A percentile compares a stretch with the other conserved stretches of the same genome.
These are phyloP conservation scores for Hedychridium roseum DNA, from an alignment of 2,888 invertebrate species.

Conservation along the genomic window DNA sequence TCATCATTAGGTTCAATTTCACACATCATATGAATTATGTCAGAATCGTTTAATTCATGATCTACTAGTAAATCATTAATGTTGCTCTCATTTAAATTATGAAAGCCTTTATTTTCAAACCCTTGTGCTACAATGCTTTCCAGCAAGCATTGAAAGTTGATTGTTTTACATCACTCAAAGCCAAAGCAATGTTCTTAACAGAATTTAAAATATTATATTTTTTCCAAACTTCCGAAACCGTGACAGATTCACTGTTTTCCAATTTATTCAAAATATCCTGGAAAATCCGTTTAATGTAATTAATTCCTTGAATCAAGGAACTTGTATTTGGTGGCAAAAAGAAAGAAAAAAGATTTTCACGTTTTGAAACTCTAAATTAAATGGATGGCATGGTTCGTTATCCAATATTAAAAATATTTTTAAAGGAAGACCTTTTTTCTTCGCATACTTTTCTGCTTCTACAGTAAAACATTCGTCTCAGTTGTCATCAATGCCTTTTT, in stretches of 20 bases:
- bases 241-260: constrained; percentile 2
- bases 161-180: constrained; percentile 6
- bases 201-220: constrained; percentile 9
- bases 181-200: constrained; percentile 8
- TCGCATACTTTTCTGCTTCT: constrained; percentile 5
- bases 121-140: constrained; percentile 4
- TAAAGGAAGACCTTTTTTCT: constrained; percentile 3
- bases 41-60: constrained; percentile 3
- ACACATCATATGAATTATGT: constrained; percentile 2
- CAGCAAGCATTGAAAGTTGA: constrained; percentile 4
- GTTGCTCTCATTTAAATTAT: constrained; percentile 3
- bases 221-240: constrained; percentile 4
- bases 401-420: constrained; percentile 3
- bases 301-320: neutral
- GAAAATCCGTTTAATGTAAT: constrained; percentile 1
- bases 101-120: constrained; percentile 3
- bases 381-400: neutral
- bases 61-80: constrained; percentile 1
- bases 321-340: constrained; percentile 3
- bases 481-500: no score
- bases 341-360: neutral
- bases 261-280: neutral
- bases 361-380: constrained; percentile 1
- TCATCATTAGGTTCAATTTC: constrained; percentile 1
- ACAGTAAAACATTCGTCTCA: no score